Base-by-base conservation (phyloP, 2,888 invertebrate species). In the Congeria kusceri region DNA sequence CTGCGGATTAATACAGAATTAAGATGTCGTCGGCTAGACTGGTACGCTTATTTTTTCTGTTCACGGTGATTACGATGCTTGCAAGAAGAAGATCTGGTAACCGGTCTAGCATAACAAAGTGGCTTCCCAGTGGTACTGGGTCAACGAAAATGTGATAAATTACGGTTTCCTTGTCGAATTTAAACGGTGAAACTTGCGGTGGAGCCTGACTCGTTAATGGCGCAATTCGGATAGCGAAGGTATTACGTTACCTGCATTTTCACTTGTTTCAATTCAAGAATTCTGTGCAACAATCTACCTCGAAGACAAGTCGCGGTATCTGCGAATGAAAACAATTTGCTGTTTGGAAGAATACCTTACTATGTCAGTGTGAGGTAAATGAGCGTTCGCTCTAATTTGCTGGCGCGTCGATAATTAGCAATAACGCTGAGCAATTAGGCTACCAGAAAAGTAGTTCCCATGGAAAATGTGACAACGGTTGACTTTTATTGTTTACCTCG, bases 171-270 rank as follows among this genome's bases (percentile, higher is more conserved):
- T 53, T 64, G 64, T 72, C 71, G 71, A 72, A 64, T 72, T 72
- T 62, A 72, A 65, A 64, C 64, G 64, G 71, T 72, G 71, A 58
- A 63, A 71, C 67, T 59, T 61, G 66, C 59, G 39, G 46, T 32
- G 66, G 74, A 74, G 73, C 78, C 70, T 74, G 46, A 59, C 69
- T 57, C 74, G 78, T 79, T 79, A 79, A 79, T 74, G 57, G 66
- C 59, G 39, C n/a, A 44, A 67, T 57, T 61, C 25, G 58, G 77
- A 77, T 78, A 73, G 39, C 1, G 61, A 61, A 61, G 56, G 69
- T 61, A 61, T 74, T 67, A 44, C 25, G 61, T 67, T 74, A 62
- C 73, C 15, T 46, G 47, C 44, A 39, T 59, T 53, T 29, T 66
- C 27, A 49, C 18, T 47, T 39, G 53, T 59, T 73, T 70, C 59